Evolutionary conservation across 2,888 invertebrate species (phyloP).

Genomic region (Brachylomia viminalis): DNA sequence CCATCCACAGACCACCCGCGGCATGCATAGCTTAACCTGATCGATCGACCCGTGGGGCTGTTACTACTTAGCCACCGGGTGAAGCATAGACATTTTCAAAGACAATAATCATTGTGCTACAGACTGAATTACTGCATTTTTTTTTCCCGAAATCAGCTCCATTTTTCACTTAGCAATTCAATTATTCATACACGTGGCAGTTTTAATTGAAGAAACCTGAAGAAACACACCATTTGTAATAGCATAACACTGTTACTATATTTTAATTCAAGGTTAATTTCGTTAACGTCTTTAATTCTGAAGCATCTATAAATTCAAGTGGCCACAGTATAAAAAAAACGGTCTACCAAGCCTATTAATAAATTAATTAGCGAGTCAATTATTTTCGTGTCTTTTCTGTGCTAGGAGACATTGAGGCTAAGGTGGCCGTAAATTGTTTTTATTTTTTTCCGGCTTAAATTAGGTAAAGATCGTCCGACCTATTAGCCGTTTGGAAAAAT

Average conservation of each 20-base stretch:
- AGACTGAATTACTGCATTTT: background rate
- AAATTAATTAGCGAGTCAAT: slow-evolving; percentile 47
- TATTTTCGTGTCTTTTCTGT: slow-evolving; percentile 30
- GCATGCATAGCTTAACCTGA: no score
- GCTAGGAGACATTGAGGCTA: slow-evolving; percentile 12
- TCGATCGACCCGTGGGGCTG: no score
- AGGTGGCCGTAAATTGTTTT: slow-evolving; percentile 9
- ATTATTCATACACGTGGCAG: slow-evolving; percentile 19
- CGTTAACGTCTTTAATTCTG: slow-evolving; percentile 57
- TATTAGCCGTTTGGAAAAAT: background rate
- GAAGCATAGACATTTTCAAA: no score
- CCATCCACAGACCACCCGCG: no score
- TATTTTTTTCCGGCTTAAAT: slow-evolving; percentile 3
- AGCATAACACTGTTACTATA: slow-evolving; percentile 42
- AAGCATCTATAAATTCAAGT: slow-evolving; percentile 28
- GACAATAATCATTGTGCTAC: background rate
- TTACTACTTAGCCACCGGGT: no score
- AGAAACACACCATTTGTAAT: no score
- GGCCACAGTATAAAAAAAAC: slow-evolving; percentile 32
- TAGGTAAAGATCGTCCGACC: background rate
- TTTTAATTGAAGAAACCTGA: slow-evolving; percentile 27
- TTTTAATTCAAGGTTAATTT: slow-evolving; percentile 71
- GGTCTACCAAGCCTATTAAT: slow-evolving; percentile 30
- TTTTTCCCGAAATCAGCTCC: background rate
- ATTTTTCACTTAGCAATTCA: slow-evolving; percentile 3